Base-by-base conservation (phyloP, 2,888 invertebrate genomes). In the Ligdia adustata region DNA sequence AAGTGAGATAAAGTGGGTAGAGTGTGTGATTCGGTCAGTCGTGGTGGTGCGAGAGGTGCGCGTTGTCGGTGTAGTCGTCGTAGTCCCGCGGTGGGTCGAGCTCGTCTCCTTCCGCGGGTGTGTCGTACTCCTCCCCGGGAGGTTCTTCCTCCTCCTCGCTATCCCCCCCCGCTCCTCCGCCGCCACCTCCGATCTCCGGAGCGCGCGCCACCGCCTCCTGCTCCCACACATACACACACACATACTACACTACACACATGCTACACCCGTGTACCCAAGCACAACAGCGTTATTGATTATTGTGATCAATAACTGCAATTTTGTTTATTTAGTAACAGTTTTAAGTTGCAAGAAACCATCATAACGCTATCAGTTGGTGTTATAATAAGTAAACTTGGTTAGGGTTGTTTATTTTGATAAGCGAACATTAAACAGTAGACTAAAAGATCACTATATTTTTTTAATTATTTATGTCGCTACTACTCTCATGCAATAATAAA, bases 41-140 rank as follows among this genome's bases (percentile, higher is more conserved):
- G 67, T 69, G 81, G 63, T 69, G 79, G 44, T 60, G 74, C 55
- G 80, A 62, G 63, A 68, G 75, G 64, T 82, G 82, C 64, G 83
- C 75, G 77, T 88, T 85, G 75, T 88, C 87, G 32, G 72, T 72
- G 79, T 89, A 88, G 78, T 88, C 88, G 66, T 87, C 86, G 74
- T 88, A 87, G 70, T 87, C 82, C 48, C 79, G 76, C 62, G 77
- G 67, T 55, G 75, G 63, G 45, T 81, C 83, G 3, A 76, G 75
- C 53, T 83, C 83, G 61, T 79, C 77, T 55, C 81, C 79, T 7
- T 33, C 32, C 57, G 72, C 20, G 59, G 69, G 70, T 47, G 65
- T 72, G 50, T 81, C 80, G 67, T 80, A 74, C 57, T 84, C 80
- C 51, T 74, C 78, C 39, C 66, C 79, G 24, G 57, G 69, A 4